Base-by-base conservation (phyloP, 2,888 invertebrate genomes). In the Tachina fera region DNA sequence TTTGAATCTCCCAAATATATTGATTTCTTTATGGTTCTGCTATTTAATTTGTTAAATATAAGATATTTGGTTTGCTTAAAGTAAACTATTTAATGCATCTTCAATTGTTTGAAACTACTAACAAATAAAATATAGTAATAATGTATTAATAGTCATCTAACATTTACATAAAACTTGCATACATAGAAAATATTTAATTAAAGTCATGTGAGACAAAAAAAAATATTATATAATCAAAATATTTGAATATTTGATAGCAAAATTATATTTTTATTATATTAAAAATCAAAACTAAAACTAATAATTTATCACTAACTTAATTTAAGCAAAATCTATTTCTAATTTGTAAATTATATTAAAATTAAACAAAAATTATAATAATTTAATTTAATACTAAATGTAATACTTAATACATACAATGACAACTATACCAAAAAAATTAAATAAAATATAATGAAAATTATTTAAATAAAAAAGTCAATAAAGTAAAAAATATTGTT, bases 371-470 rank as follows among this genome's bases (percentile, higher is more conserved):
- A 74, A 86, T 82, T 74, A 83, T 76, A 67, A 80, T 78, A 83
- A 81, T 71, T 87, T 78, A 83, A 81, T 71, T 87, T 87, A 84
- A 82, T 84, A 87, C 72, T 53, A 83, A 85, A 88, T 86, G 87
- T 88, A 86, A 84, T 82, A 87, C 84, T 87, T 65, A 87, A 80
- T 76, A 76, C 87, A 77, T 83, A 75, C 78, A 89, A 84, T 86
- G 81, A 84, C 83, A 75, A 83, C 60, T 67, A 65, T 22, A 43
- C 49, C 51, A 53, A 43, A 72, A n/a, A n/a, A n/a, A n/a, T n/a
- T n/a, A n/a, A n/a, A n/a, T n/a, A n/a, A 71, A 67, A 60, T 56
- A 78, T 13, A 67, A 49, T 22, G 3, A 76, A 71, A 47, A 72
- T 39, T 49, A 71, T 60, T 43, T 31, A 63, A 61, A 31, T 31